Conservation (phyloP, 1,140 invertebrate species). For the Melanaphis sacchari region DNA sequence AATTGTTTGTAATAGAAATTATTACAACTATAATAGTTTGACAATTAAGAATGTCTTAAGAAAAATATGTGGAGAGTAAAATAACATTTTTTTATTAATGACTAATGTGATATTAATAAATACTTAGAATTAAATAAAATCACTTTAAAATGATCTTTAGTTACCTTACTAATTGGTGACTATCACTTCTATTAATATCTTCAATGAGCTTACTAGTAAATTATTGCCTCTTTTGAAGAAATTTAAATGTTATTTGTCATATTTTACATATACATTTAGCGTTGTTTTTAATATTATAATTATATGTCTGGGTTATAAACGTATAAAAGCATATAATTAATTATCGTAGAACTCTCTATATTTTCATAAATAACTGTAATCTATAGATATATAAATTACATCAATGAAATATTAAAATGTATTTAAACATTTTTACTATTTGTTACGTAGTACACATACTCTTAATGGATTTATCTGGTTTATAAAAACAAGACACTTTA, state of each 20-base stretch:
- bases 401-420: not conserved
- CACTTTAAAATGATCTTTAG: not conserved
- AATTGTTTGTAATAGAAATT: too few relatives aligned
- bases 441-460: not conserved
- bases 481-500: not conserved
- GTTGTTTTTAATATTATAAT: not conserved
- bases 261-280: not conserved
- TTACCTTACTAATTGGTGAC: not conserved
- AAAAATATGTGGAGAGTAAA: too few relatives aligned
- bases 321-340: not conserved
- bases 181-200: not conserved
- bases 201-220: not conserved
- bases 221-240: not conserved
- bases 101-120: not conserved
- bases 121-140: not conserved
- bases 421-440: not conserved
- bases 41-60: too few relatives aligned
- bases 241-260: not conserved
- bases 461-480: not conserved
- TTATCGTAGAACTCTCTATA: not conserved
- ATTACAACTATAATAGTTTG: too few relatives aligned
- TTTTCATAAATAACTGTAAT: not conserved
- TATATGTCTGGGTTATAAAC: not conserved
- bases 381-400: not conserved
- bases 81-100: too few relatives aligned